These are phyloP conservation scores for Athene cunicularia DNA, from an alignment of 2,113 vertebrate genomes.

Conservation along the genomic window DNA sequence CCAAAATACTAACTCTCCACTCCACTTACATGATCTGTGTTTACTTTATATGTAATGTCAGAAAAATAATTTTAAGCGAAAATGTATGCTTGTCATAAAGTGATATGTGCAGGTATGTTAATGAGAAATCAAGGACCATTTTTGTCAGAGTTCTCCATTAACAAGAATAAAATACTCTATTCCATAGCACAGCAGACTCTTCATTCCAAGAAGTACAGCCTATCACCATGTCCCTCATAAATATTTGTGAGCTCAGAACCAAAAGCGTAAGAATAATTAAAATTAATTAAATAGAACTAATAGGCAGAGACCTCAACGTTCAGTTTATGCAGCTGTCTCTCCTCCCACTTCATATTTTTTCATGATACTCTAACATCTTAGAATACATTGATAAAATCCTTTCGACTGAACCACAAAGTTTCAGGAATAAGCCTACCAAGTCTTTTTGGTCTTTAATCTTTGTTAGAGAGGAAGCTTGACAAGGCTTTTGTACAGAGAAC, in stretches of 20 bases:
- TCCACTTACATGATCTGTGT: background rate
- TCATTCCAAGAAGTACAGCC: background rate
- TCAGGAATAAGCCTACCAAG: background rate
- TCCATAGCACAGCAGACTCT: background rate
- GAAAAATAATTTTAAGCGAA: background rate
- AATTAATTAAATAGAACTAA: background rate
- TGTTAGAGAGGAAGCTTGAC: background rate
- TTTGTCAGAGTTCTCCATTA: background rate
- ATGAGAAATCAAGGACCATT: background rate
- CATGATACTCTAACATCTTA: background rate
- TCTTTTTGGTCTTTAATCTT: background rate
- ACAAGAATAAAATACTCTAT: background rate
- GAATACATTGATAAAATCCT: background rate
- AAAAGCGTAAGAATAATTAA: background rate
- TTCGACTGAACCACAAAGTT: background rate
- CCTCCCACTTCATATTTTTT: background rate
- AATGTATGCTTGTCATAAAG: background rate
- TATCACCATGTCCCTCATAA: background rate
- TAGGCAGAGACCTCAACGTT: rapidly evolving
- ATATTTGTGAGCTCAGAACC: background rate
- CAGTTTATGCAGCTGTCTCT: background rate
- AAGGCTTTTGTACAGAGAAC: background rate
- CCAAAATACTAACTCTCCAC: background rate
- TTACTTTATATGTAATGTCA: background rate
- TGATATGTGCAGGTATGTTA: background rate